Percentiles rank a stretch among this genome's conserved stretches.
Evolutionary conservation across 2,113 vertebrate species (phyloP).

Genomic region (Naja naja): DNA sequence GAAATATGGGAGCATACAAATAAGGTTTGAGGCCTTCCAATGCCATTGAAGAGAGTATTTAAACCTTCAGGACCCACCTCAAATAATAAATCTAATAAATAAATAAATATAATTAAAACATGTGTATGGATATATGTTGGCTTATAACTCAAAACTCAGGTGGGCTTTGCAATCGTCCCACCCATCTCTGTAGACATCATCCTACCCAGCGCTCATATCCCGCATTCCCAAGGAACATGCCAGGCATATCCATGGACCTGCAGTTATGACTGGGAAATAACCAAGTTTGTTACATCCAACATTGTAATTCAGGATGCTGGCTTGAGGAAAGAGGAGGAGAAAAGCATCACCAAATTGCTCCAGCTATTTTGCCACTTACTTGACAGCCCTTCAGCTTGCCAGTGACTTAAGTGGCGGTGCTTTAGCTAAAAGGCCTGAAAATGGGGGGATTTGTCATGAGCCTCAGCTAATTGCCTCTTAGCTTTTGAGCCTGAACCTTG

Average conservation of each 20-base stretch:
- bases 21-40: background rate
- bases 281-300: too few relatives aligned
- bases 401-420: background rate
- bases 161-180: background rate
- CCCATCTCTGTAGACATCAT: background rate
- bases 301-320: background rate
- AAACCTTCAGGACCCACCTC: background rate
- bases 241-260: background rate
- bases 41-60: background rate
- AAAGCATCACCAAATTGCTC: background rate
- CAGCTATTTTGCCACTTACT: background rate
- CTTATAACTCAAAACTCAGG: background rate
- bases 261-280: background rate
- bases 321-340: background rate
- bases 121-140: background rate
- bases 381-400: background rate
- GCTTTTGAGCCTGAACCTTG: background rate
- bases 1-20: background rate
- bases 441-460: background rate
- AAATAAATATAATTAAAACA: background rate
- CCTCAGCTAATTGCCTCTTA: conserved; percentile 1
- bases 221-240: background rate
- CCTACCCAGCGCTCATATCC: background rate
- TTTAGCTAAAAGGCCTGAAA: conserved; percentile 12
- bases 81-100: too few relatives aligned